Evolutionary conservation across 1,140 invertebrate genomes (phyloP).

Genomic region (Leptopilina boulardi): DNA sequence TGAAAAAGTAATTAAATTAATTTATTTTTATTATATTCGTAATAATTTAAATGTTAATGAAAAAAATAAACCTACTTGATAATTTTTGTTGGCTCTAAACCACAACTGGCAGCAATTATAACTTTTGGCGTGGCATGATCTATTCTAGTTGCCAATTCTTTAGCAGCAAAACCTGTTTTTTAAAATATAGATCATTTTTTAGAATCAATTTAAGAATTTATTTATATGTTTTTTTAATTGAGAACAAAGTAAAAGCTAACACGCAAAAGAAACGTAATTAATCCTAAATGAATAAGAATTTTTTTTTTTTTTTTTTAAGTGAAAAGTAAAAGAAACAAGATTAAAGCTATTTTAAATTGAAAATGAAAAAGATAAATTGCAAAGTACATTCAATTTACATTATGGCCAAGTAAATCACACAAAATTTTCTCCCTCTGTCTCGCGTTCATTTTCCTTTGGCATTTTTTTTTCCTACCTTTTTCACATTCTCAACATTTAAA

Average conservation of each 20-base stretch:
- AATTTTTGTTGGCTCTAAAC: slow-evolving; percentile 90
- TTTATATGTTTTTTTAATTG: neutral
- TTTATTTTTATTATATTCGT: too few species aligned
- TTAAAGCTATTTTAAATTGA: slow-evolving; percentile 34
- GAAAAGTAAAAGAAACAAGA: slow-evolving; percentile 6
- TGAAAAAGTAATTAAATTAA: too few species aligned
- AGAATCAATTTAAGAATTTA: too few species aligned
- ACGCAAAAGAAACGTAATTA: slow-evolving; percentile 32
- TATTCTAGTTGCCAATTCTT: slow-evolving; percentile 90
- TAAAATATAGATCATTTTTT: too few species aligned
- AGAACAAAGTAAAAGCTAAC: neutral
- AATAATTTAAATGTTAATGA: neutral
- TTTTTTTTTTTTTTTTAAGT: neutral
- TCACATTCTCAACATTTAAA: too few species aligned
- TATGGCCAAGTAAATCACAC: neutral
- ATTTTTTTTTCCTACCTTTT: neutral
- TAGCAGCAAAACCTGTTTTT: slow-evolving; percentile 87
- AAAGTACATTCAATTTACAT: slow-evolving; percentile 4
- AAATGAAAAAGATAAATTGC: slow-evolving; percentile 16
- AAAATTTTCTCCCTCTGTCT: neutral
- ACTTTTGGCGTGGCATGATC: slow-evolving; percentile 92
- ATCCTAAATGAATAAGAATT: neutral
- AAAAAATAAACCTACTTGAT: slow-evolving; percentile 79
- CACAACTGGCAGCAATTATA: slow-evolving; percentile 92
- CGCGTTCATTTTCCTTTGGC: neutral